Evolutionary conservation across 2,888 invertebrate species (phyloP).

Genomic region (Sesia apiformis): DNA sequence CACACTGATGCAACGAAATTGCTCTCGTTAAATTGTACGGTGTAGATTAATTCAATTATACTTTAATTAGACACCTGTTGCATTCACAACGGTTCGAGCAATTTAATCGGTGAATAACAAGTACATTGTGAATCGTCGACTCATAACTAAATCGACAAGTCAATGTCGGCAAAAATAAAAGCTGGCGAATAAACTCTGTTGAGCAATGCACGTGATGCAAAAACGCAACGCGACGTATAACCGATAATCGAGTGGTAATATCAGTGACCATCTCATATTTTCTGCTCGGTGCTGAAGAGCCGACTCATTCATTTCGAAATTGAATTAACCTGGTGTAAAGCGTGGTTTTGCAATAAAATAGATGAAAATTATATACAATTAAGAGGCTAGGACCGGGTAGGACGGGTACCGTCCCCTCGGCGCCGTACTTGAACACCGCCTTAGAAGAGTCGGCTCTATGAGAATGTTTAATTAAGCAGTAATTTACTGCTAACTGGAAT

Average conservation of each 20-base stretch:
- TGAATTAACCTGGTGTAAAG: constrained; percentile 25
- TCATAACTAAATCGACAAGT: constrained; percentile 19
- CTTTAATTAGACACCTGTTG: constrained; percentile 19
- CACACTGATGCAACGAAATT: constrained; percentile 10
- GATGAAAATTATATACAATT: constrained; percentile 38
- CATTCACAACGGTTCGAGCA: constrained; percentile 7
- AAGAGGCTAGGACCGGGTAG: constrained; percentile 13
- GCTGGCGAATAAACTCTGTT: constrained; percentile 18
- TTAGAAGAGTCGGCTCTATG: constrained; percentile 15
- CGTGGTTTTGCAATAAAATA: constrained; percentile 26
- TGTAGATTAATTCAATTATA: constrained; percentile 17
- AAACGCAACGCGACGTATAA: constrained; percentile 18
- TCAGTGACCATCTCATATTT: background rate
- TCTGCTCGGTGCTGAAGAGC: background rate
- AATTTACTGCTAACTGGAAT: constrained; percentile 41
- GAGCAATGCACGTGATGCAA: constrained; percentile 26
- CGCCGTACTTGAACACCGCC: constrained; percentile 13
- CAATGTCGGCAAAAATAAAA: constrained; percentile 16
- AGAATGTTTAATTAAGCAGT: constrained; percentile 48
- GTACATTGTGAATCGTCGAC: constrained; percentile 4
- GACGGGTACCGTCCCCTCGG: constrained; percentile 17
- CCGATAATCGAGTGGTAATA: constrained; percentile 16
- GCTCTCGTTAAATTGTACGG: constrained; percentile 1
- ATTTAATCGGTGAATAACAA: constrained; percentile 10
- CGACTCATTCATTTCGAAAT: constrained; percentile 21